Evolutionary conservation across 2,113 vertebrate species (phyloP).

Genomic region (Bungarus multicinctus): DNA sequence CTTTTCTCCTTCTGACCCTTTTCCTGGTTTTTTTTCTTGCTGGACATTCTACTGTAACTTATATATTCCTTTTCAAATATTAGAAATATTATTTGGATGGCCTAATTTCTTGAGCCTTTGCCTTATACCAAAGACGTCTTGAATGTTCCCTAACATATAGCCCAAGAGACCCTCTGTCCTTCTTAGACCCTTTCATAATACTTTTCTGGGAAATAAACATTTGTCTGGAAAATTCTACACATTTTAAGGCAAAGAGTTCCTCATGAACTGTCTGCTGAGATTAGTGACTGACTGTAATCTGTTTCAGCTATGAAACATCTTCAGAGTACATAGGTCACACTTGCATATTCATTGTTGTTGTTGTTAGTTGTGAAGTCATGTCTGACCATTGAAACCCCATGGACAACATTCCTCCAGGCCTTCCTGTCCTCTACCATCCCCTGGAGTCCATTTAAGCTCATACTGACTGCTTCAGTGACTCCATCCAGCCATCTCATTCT

Average conservation of each 20-base stretch:
- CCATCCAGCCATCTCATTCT: too few relatives aligned
- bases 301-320: neutral
- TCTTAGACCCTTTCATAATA: neutral
- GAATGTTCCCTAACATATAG: neutral
- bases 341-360: neutral
- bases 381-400: too few relatives aligned
- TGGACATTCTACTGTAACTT: slow-evolving; percentile 23
- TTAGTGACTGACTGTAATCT: neutral
- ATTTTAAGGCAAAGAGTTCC: neutral
- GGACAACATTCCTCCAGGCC: too few relatives aligned
- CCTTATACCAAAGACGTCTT: neutral
- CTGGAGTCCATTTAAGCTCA: too few relatives aligned
- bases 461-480: too few relatives aligned
- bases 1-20: neutral
- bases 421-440: too few relatives aligned
- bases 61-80: slow-evolving; percentile 23
- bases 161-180: neutral
- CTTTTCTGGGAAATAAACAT: neutral
- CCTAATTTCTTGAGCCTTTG: neutral
- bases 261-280: neutral
- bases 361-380: too few relatives aligned
- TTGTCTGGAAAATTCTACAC: neutral
- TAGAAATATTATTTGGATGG: neutral
- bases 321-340: neutral
- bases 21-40: slow-evolving; percentile 29